Conservation (phyloP, 2,888 invertebrate genomes). For the Synergus umbraculus region DNA sequence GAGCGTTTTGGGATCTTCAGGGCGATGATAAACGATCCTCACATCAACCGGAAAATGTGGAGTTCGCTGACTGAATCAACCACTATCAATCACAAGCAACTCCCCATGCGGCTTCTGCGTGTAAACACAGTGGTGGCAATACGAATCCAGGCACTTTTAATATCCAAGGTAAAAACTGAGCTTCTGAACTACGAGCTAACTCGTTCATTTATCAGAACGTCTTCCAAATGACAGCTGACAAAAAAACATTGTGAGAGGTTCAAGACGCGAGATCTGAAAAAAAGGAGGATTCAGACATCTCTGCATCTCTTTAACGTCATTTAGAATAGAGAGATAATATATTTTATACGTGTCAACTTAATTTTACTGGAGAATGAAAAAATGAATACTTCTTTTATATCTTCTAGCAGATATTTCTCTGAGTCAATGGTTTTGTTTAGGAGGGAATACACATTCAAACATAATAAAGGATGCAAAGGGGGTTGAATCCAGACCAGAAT, state of each 20-base stretch:
- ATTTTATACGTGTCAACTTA: not conserved
- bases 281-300: not conserved
- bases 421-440: no score
- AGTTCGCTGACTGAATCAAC: slow-evolving; percentile 71
- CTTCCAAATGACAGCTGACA: not conserved
- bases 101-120: slow-evolving; percentile 55
- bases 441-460: no score
- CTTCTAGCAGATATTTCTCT: no score
- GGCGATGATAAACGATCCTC: slow-evolving; percentile 70
- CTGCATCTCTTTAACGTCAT: not conserved
- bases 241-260: not conserved
- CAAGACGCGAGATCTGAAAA: not conserved
- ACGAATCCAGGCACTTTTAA: slow-evolving; percentile 39
- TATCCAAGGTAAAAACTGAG: slow-evolving; percentile 1
- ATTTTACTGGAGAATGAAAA: no score
- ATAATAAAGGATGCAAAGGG: slow-evolving; percentile 4
- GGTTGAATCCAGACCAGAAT: slow-evolving; percentile 13
- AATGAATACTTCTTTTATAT: no score
- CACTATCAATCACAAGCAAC: slow-evolving; percentile 69
- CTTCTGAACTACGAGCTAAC: not conserved
- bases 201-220: not conserved
- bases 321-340: not conserved
- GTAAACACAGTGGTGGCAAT: slow-evolving; percentile 54
- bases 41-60: slow-evolving; percentile 71
- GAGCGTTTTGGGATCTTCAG: slow-evolving; percentile 47